These are phyloP conservation scores for Mirounga angustirostris DNA, from an alignment of 2,113 vertebrate genomes.

Conservation along the genomic window DNA sequence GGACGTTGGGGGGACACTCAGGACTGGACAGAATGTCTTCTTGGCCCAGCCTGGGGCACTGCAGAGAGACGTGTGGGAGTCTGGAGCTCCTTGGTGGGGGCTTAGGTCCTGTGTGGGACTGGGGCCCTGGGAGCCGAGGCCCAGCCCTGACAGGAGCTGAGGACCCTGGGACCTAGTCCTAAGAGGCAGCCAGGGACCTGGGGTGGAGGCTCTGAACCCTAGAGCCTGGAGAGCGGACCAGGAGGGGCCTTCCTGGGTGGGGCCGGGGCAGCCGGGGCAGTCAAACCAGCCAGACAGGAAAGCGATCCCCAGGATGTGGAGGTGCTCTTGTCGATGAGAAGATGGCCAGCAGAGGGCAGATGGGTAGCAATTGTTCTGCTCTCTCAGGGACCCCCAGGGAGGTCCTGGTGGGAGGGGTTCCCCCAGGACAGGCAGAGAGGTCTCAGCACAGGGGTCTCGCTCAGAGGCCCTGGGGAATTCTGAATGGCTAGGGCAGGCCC, in stretches of 20 bases:
- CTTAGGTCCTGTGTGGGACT: not conserved
- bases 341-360: not conserved
- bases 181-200: not conserved
- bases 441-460: not conserved
- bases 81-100: not conserved
- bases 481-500: not conserved
- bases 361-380: not conserved
- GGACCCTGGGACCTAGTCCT: not conserved
- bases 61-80: not conserved
- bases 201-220: not conserved
- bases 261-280: not conserved
- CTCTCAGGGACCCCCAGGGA: not conserved
- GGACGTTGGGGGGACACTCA: fast-evolving
- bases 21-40: not conserved
- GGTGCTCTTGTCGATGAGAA: not conserved
- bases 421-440: not conserved
- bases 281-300: slow-evolving; percentile 67
- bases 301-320: not conserved
- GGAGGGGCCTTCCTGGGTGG: slow-evolving; percentile 41
- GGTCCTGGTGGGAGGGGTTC: not conserved
- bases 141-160: not conserved
- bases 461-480: not conserved
- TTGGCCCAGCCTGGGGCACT: not conserved
- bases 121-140: not conserved
- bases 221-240: not conserved